These are phyloP conservation scores for Prionailurus bengalensis DNA, from an alignment of 2,113 vertebrate species.

Conservation along the genomic window DNA sequence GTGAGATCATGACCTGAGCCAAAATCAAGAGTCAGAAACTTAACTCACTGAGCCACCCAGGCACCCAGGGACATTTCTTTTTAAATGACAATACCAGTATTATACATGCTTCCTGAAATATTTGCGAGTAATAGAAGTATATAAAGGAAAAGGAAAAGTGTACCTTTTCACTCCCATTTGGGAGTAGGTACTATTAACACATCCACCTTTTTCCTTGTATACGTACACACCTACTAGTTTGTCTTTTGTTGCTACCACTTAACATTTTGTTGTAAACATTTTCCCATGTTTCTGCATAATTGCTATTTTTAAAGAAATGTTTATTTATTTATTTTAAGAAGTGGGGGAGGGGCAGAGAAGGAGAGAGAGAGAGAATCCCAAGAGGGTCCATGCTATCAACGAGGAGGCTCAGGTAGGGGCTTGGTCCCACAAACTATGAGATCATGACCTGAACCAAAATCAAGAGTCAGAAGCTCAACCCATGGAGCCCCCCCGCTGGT, in stretches of 20 bases:
- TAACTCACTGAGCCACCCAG: too few species aligned
- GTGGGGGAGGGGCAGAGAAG: not conserved
- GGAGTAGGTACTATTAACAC: not conserved
- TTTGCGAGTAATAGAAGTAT: not conserved
- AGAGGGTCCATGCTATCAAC: not conserved
- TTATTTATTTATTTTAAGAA: not conserved
- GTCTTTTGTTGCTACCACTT: not conserved
- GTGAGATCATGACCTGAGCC: too few species aligned
- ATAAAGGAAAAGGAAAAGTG: not conserved
- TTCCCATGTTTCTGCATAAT: not conserved
- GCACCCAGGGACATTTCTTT: not conserved
- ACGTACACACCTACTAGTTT: not conserved
- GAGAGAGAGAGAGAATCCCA: not conserved
- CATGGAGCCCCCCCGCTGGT: not conserved
- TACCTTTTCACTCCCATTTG: not conserved
- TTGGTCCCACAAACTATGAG: not conserved
- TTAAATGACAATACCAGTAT: not conserved
- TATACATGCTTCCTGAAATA: not conserved
- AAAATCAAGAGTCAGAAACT: too few species aligned
- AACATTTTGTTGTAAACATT: slow-evolving; percentile 46
- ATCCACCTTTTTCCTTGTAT: not conserved
- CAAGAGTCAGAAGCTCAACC: not conserved
- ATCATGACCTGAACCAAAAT: not conserved
- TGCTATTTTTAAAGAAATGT: not conserved
- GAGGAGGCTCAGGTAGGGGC: not conserved